phyloP scores from a whole-genome alignment of 2,797 vertebrate species.

The Staurois parvus region DNA sequence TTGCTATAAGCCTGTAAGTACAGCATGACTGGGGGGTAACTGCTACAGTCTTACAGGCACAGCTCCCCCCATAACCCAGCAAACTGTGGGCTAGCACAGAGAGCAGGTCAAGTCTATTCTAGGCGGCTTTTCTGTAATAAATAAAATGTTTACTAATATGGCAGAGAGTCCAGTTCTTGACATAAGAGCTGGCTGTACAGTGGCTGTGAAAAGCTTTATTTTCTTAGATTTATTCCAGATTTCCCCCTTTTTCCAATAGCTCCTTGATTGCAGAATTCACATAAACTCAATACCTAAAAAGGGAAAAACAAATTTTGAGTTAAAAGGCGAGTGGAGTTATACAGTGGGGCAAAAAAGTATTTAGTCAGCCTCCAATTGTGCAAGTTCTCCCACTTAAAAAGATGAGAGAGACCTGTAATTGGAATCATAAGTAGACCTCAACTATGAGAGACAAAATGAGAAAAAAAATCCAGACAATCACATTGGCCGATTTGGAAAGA shows the following conservation, averaged over 20 bases:
- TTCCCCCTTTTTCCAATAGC: constrained; percentile 63
- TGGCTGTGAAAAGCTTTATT: constrained; percentile 71
- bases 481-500: no score
- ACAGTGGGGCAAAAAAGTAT: no score
- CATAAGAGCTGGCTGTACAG: constrained; percentile 76
- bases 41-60: constrained; percentile 14
- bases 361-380: no score
- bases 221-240: constrained; percentile 61
- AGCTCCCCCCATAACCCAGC: background rate
- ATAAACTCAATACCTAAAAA: constrained; percentile 85
- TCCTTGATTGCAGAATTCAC: constrained; percentile 65
- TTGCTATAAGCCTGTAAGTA: constrained; percentile 68
- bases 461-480: no score
- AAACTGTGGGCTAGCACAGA: constrained; percentile 69
- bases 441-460: no score
- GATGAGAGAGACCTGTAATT: no score
- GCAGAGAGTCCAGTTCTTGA: constrained; percentile 75
- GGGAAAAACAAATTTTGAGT: background rate
- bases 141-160: constrained; percentile 75
- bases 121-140: constrained; percentile 89
- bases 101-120: constrained; percentile 76
- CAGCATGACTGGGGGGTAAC: constrained; percentile 58
- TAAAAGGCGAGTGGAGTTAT: no score
- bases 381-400: no score
- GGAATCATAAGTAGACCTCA: no score